Evolutionary conservation across 2,888 invertebrate species (phyloP).

Genomic region (Agrochola lychnidis): DNA sequence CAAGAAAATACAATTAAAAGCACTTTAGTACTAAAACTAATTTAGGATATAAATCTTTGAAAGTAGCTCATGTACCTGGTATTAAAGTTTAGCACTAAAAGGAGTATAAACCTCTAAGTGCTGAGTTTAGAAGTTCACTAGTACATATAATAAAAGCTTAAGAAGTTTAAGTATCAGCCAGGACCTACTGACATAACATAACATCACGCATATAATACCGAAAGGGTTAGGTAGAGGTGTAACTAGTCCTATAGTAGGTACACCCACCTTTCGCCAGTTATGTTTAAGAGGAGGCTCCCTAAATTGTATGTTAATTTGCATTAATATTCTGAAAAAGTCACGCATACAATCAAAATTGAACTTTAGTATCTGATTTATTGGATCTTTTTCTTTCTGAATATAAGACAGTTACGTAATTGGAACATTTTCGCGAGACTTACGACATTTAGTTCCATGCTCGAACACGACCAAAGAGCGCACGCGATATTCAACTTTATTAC

Average conservation of each 20-base stretch:
- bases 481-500: no score
- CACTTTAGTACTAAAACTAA: slow-evolving; percentile 20
- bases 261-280: neutral
- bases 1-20: neutral
- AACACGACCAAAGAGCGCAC: no score
- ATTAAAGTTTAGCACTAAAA: slow-evolving; percentile 18
- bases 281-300: no score
- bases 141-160: slow-evolving; percentile 8
- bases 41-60: slow-evolving; percentile 26
- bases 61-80: neutral
- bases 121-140: slow-evolving; percentile 2
- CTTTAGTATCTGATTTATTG: no score
- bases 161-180: neutral
- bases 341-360: no score
- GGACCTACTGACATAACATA: neutral
- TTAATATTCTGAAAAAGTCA: no score
- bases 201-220: neutral
- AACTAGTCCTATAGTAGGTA: neutral
- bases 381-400: no score
- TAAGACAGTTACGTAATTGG: no score
- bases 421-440: no score
- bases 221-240: neutral
- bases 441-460: no score
- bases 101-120: slow-evolving; percentile 23
- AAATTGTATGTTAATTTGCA: no score